Evolutionary conservation across 2,113 vertebrate genomes (phyloP), one percentile per base, ranked within the genome.

Genomic region (Haplochromis vanheusdeni): DNA sequence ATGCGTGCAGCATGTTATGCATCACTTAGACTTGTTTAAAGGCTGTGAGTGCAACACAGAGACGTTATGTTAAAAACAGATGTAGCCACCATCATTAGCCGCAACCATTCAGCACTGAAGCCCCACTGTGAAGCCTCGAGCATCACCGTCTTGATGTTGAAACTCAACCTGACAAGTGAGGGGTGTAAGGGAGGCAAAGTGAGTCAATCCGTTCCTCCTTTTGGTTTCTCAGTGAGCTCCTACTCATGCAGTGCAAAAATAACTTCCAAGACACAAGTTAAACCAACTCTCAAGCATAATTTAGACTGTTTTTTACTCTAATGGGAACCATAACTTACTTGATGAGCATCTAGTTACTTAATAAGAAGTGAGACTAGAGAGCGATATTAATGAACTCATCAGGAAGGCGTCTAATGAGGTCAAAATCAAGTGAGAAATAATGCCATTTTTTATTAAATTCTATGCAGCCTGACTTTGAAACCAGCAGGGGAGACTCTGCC

Each of bases 351-450:
- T 45, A 47, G 14, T 73, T 17, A 73, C 3, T 5, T 73, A 45
- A 45, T 73, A 45, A 73, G 68, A 75, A 47, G 68, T 75, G 23
- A 75, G 16, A 47, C 40, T 75, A 75, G 9, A 17, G 40, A 73
- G 21, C 1, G 0, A 47, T 75, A 17, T 28, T 28, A 47, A 75
- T 73, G 23, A 75, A 40, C 10, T 70, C 0, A 0, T 70, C 7
- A 70, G 37, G 35, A 70, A 23, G 3, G 5, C 2, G 2, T 70
- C 16, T 70, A 70, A 23, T 70, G 37, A 70, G n/a, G 7, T 70
- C 37, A 42, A 70, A 70, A 70, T 42, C 65, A 70, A 70, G 37
- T 70, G 35, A 75, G 7, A 75, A 47, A 26, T 17, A 11, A 16
- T 26, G 21, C 21, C 13, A 75, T 19, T 75, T 75, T 47, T 0